Evolutionary conservation across 2,888 invertebrate genomes (phyloP), one percentile per base, ranked within the genome.

Genomic region (Mylabris sibirica): DNA sequence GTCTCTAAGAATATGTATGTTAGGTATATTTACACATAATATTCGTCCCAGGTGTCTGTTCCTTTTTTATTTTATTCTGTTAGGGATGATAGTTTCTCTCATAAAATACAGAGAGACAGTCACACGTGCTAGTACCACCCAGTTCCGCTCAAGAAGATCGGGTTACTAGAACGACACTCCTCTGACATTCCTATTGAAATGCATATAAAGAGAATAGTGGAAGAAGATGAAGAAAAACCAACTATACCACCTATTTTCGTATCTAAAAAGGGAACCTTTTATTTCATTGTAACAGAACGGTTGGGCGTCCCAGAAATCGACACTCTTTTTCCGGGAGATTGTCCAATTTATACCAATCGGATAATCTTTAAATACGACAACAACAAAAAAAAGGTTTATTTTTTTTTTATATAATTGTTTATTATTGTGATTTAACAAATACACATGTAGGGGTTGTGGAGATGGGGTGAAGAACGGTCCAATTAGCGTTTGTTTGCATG

Each of bases 121-220:
- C 84, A 84, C 84, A 84, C 85, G 85, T 84, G 84, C 84, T 84
- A 71, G 69, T 68, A 79, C 83, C 84, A 81, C 84, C 84, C 84
- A 84, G 84, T 84, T 85, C 85, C 85, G 84, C 78, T 84, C 80
- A 78, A 66, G 70, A 78, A 79, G 82, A 84, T 85, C 83, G 78
- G 78, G 79, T 85, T 85, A 81, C 85, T 72, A 76, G 77, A 80
- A 81, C 82, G 80, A 82, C 80, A 81, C 83, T 78, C 75, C 80
- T 76, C 77, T 73, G 71, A 68, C 74, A 75, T 74, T 75, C 80
- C 65, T 64, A 70, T 70, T 70, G 67, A 70, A 70, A 70, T 30
- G 30, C 30, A 30, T 30, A 8, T 30, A 30, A 30, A 30, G 3
- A 49, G 20, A 20, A 9, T 11, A 12, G 20, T 20, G 2, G 11